Base-by-base conservation (phyloP, 1,140 invertebrate genomes). In the Thaumatotibia leucotreta region DNA sequence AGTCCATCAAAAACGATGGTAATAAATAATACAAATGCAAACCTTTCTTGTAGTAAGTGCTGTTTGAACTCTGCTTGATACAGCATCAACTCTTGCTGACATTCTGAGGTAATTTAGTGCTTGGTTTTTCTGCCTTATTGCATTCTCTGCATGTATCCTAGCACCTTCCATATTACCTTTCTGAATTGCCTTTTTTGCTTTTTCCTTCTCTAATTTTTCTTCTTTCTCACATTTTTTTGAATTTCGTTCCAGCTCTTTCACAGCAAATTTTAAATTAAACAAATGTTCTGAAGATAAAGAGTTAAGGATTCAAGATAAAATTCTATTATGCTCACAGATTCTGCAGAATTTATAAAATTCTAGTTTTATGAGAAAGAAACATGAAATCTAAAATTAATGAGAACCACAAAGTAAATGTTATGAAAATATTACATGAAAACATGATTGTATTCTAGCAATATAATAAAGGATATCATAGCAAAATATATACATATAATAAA, bases 121-220 rank as follows among this genome's bases (percentile, higher is more conserved):
- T 87, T 99, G 98, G 92, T 98, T 99, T 80, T 99, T 99, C 83
- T 99, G 98, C 63, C 98, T 88, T 76, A 99, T 99, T n/a, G 98
- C 97, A 94, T 99, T 99, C 92, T 99, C 99, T 20, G 98, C 99
- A 90, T 99, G 98, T 77, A 99, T 99, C 79, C 97, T 93, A 9
- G 98, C 99, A 6, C 98, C 98, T 90, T 99, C 99, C 94, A 97
- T 96, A 80, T 99, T 99, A 14, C 97, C 96, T 84, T 99, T 99
- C 86, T 98, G 96, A 82, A 99, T 99, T 4, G 98, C 98, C 85
- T 99, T 98, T 86, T 99, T 99, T 24, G 98, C 94, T 91, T 99
- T 99, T 0, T 95, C 93, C 85, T 99, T 99, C 87, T 99, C 98
- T 63, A 96, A 92, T 86, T 97, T 98, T 89, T 99, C 98, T 91